phyloP scores from a whole-genome alignment of 2,113 vertebrate species.

The Oxyura jamaicensis region DNA sequence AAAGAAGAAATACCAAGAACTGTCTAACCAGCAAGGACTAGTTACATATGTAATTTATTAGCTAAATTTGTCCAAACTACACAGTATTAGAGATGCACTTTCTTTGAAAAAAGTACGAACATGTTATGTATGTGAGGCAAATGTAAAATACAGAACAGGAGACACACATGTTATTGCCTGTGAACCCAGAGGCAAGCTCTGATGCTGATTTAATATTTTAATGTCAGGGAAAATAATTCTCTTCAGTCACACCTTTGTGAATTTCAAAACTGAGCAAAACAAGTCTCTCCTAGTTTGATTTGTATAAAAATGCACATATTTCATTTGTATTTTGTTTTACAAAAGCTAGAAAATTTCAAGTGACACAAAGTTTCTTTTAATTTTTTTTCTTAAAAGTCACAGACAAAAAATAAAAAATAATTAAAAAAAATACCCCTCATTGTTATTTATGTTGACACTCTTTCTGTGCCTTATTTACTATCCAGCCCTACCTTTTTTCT shows the following conservation, averaged over 20 bases:
- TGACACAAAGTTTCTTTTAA: not conserved
- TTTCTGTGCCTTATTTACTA: not conserved
- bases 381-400: not conserved
- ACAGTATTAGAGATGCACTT: not conserved
- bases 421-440: not conserved
- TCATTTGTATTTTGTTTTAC: not conserved
- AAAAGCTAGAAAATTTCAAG: not conserved
- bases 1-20: not conserved
- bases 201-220: not conserved
- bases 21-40: not conserved
- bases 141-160: not conserved
- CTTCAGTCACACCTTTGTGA: not conserved
- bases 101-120: not conserved
- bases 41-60: not conserved
- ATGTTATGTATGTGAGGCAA: not conserved
- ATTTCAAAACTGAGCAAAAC: not conserved
- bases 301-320: not conserved
- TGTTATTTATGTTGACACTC: not conserved
- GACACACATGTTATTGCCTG: not conserved
- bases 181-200: not conserved
- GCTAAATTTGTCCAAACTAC: not conserved
- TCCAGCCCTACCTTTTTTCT: not conserved
- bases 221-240: not conserved
- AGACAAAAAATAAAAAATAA: not conserved
- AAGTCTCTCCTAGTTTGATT: not conserved